A percentile compares a stretch with the other conserved stretches of the same genome.
Evolutionary conservation across 1,140 invertebrate species (phyloP).

Genomic region (Drosophila lacertosa): DNA sequence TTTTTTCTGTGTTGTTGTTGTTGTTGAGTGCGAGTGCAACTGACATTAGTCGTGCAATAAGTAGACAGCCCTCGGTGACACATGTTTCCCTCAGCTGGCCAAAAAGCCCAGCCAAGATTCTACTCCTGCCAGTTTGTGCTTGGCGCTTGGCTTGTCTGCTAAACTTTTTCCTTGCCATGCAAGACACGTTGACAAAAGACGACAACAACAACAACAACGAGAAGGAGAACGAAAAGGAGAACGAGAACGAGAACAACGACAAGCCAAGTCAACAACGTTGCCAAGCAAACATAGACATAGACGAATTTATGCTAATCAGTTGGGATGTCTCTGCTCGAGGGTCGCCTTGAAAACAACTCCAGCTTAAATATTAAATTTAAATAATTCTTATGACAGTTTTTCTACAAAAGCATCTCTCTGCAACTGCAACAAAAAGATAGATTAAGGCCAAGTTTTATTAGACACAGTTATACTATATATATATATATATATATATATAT

Average conservation of each 20-base stretch:
- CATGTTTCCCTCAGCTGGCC: constrained; percentile 62
- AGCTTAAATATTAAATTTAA: constrained; percentile 11
- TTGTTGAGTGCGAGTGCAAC: constrained; percentile 49
- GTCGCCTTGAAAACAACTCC: constrained; percentile 15
- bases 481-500: too few relatives aligned
- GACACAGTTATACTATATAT: too few relatives aligned
- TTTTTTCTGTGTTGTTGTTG: too few relatives aligned
- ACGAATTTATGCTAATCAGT: constrained; percentile 81
- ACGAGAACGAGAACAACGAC: constrained; percentile 38
- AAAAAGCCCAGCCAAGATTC: constrained; percentile 15
- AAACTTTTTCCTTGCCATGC: constrained; percentile 76
- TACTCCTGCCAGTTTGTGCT: constrained; percentile 33
- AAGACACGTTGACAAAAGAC: constrained; percentile 81
- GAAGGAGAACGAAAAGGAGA: too few relatives aligned
- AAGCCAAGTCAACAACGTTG: constrained; percentile 41
- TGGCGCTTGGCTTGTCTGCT: constrained; percentile 46
- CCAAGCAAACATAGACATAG: constrained; percentile 66
- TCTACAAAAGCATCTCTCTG: not conserved
- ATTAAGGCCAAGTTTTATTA: too few relatives aligned
- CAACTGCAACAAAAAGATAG: too few relatives aligned
- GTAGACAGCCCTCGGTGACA: constrained; percentile 77
- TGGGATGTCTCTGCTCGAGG: constrained; percentile 57
- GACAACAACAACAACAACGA: constrained; percentile 50
- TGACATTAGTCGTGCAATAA: constrained; percentile 82
- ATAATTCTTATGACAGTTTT: constrained; percentile 17